Percentiles rank a stretch among this genome's conserved stretches.
phyloP scores from a whole-genome alignment of 1,140 invertebrate species.

The Diorhabda sublineata region DNA sequence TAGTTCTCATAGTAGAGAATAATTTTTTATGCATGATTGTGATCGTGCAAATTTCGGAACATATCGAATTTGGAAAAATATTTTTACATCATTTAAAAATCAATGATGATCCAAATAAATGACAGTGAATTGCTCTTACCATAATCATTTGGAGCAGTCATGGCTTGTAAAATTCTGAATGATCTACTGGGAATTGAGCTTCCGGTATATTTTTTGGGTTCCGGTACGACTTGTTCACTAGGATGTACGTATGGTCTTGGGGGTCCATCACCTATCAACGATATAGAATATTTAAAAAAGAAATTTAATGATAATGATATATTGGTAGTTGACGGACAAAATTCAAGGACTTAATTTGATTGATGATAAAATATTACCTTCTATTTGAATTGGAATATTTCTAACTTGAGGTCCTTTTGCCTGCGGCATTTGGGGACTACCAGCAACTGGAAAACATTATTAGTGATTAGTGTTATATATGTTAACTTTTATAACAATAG shows the following conservation, averaged over 20 bases:
- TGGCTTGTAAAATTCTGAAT: conserved; percentile 78
- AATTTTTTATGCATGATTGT: neutral
- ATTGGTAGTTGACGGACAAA: neutral
- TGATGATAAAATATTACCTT: conserved; percentile 27
- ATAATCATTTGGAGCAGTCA: conserved; percentile 58
- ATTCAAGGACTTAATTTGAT: no score
- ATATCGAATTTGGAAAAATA: conserved; percentile 12
- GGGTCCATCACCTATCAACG: conserved; percentile 42
- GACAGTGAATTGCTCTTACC: conserved; percentile 32
- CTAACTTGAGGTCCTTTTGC: conserved; percentile 29
- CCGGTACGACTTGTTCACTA: conserved; percentile 63
- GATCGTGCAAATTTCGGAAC: conserved; percentile 7
- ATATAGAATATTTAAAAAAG: conserved; percentile 5
- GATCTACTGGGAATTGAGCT: conserved; percentile 81
- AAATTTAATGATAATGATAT: neutral
- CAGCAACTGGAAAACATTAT: conserved; percentile 19
- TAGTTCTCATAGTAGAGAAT: neutral
- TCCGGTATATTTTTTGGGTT: conserved; percentile 76
- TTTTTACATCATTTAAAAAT: neutral
- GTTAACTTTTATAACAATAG: no score
- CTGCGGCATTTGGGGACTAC: conserved; percentile 17
- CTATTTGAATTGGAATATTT: conserved; percentile 42
- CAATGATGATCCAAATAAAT: neutral
- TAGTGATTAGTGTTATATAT: neutral
- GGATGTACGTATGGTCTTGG: conserved; percentile 57